Evolutionary conservation across 1,140 invertebrate species (phyloP).

Genomic region (Halictus rubicundus): DNA sequence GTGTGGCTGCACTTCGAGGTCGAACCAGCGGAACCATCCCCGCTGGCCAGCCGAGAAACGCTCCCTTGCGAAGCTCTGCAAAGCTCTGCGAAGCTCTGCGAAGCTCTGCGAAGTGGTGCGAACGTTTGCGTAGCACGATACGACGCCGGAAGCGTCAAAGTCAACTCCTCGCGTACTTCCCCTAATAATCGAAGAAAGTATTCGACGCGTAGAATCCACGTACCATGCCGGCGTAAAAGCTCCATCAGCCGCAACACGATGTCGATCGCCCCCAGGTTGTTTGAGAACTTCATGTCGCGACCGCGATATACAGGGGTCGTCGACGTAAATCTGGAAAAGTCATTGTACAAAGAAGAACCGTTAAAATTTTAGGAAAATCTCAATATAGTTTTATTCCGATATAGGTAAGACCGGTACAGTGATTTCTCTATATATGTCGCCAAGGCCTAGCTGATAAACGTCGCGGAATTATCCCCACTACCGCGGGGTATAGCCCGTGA

Average conservation of each 20-base stretch:
- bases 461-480: no score
- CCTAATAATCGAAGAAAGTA: conserved; percentile 37
- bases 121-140: background rate
- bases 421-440: no score
- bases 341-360: no score
- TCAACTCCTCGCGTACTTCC: conserved; percentile 56
- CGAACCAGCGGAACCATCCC: conserved; percentile 48
- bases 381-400: no score
- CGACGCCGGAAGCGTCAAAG: conserved; percentile 58
- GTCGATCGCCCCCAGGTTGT: background rate
- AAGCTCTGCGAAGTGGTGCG: no score
- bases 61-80: background rate
- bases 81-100: no score
- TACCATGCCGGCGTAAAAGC: background rate
- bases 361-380: no score
- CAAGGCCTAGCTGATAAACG: no score
- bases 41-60: background rate
- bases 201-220: conserved; percentile 2
- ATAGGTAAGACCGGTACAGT: no score
- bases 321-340: no score
- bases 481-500: no score
- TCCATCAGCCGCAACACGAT: conserved; percentile 12
- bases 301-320: background rate
- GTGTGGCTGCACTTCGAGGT: conserved; percentile 6
- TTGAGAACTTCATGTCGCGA: background rate